Evolutionary conservation across 2,888 invertebrate genomes (phyloP).

Genomic region (Amphipyra berbera): DNA sequence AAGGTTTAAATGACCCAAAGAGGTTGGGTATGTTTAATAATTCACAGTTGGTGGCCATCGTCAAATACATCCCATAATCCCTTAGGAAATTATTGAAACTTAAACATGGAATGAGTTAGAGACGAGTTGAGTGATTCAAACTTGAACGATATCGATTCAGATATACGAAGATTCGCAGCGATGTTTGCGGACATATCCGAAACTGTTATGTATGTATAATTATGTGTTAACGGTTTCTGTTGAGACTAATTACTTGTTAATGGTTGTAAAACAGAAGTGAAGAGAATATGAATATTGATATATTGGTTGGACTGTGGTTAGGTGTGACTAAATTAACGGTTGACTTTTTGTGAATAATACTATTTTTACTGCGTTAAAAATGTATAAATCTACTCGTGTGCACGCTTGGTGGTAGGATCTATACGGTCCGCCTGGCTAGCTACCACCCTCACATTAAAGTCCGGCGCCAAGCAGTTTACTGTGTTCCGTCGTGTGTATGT

Average conservation of each 20-base stretch:
- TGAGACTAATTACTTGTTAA: constrained; percentile 53
- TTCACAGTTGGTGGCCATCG: constrained; percentile 77
- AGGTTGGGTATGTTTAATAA: constrained; percentile 76
- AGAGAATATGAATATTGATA: constrained; percentile 13
- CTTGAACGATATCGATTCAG: constrained; percentile 58
- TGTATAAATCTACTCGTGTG: too few relatives aligned
- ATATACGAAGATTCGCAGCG: constrained; percentile 39
- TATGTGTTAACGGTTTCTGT: constrained; percentile 52
- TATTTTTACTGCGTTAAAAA: too few relatives aligned
- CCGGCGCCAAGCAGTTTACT: too few relatives aligned
- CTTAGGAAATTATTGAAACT: constrained; percentile 85
- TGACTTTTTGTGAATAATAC: not conserved
- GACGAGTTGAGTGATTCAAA: constrained; percentile 70
- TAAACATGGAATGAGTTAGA: constrained; percentile 76
- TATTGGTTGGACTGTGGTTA: constrained; percentile 23
- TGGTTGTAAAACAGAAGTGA: constrained; percentile 31
- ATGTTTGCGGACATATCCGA: constrained; percentile 35
- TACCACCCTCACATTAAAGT: too few relatives aligned
- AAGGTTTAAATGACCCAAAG: constrained; percentile 70
- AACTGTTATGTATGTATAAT: constrained; percentile 51
- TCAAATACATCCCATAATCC: constrained; percentile 78
- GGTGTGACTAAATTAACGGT: constrained; percentile 1
- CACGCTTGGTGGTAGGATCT: too few relatives aligned
- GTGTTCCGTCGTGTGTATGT: too few relatives aligned
- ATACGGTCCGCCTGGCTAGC: too few relatives aligned